These are phyloP conservation scores for Ophonus ardosiacus DNA, from an alignment of 2,888 invertebrate genomes.

Conservation along the genomic window DNA sequence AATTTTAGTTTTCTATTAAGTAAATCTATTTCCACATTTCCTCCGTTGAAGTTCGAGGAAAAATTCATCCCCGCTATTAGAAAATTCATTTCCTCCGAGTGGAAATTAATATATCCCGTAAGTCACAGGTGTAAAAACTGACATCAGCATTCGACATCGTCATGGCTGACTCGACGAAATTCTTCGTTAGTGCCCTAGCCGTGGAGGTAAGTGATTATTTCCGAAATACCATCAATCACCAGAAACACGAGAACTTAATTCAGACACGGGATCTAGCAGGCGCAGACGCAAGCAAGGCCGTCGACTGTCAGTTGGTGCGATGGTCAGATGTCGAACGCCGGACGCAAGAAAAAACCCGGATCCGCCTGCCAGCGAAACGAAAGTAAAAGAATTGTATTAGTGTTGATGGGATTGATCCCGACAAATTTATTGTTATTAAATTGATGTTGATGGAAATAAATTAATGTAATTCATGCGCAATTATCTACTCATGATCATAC, in stretches of 20 bases:
- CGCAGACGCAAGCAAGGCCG: constrained; percentile 17
- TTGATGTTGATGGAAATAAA: constrained; percentile 11
- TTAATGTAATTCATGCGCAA: constrained; percentile 30
- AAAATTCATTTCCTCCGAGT: constrained; percentile 40
- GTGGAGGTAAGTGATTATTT: constrained; percentile 48
- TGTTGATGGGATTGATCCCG: constrained; percentile 16
- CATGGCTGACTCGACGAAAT: constrained; percentile 40
- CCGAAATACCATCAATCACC: constrained; percentile 52
- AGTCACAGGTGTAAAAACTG: constrained; percentile 50
- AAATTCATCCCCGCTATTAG: constrained; percentile 21
- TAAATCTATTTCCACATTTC: background rate
- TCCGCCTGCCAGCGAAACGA: constrained; percentile 8
- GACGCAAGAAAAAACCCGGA: constrained; percentile 42
- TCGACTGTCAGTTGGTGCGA: constrained; percentile 32
- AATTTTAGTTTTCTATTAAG: background rate
- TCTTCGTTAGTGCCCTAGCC: constrained; percentile 27
- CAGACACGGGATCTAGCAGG: constrained; percentile 20
- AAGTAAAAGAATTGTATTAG: constrained; percentile 22
- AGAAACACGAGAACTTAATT: constrained; percentile 36
- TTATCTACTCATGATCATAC: background rate
- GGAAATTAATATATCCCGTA: constrained; percentile 34
- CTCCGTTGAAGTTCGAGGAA: background rate
- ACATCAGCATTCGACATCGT: constrained; percentile 39
- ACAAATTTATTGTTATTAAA: constrained; percentile 47
- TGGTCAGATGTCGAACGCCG: constrained; percentile 21